These are phyloP conservation scores for Alviniconcha marisindica DNA, from an alignment of 1,140 invertebrate genomes.

Conservation along the genomic window DNA sequence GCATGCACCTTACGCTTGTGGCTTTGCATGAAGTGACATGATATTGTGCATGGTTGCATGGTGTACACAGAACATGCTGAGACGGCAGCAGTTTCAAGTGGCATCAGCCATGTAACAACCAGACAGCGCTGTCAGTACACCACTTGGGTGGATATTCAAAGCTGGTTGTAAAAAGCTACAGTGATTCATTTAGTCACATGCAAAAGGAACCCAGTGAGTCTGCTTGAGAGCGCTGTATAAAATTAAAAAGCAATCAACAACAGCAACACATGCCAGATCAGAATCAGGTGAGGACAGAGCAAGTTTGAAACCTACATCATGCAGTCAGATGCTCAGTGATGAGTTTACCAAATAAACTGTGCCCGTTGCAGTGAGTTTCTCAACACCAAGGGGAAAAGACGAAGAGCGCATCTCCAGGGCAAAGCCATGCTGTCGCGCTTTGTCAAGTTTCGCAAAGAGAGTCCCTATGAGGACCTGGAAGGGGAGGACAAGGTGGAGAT, in stretches of 20 bases:
- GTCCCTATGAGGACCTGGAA: constrained; percentile 61
- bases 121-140: no score
- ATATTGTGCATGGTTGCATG: no score
- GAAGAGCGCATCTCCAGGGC: background rate
- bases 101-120: no score
- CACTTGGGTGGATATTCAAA: no score
- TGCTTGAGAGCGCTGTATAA: background rate
- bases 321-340: background rate
- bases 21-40: no score
- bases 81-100: no score
- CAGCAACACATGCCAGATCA: no score
- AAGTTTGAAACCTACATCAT: background rate
- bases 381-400: background rate
- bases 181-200: background rate
- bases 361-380: background rate
- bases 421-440: constrained; percentile 60
- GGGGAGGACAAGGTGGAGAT: constrained; percentile 63
- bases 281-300: no score
- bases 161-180: no score
- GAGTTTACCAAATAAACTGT: background rate
- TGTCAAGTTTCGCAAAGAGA: constrained; percentile 58
- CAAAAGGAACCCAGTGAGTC: background rate
- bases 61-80: no score
- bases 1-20: no score
- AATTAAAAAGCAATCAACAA: no score